phyloP scores from a whole-genome alignment of 2,113 vertebrate genomes.

The Dipodomys spectabilis region DNA sequence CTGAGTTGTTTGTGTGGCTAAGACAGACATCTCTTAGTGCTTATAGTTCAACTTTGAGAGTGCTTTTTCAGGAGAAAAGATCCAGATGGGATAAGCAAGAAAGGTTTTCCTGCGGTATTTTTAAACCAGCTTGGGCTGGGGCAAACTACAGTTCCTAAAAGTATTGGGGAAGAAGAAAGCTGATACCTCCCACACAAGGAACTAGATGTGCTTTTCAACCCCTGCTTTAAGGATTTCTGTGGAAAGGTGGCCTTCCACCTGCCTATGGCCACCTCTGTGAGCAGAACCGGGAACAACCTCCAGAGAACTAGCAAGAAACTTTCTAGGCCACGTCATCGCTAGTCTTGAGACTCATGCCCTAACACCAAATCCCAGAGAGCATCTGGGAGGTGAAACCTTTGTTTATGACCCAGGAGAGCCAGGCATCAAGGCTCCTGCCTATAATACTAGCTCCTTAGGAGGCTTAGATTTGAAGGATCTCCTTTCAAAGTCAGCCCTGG shows the following conservation, averaged over 20 bases:
- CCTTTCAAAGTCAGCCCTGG: no score
- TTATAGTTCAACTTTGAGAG: constrained; percentile 64
- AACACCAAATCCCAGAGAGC: background rate
- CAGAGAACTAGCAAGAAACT: background rate
- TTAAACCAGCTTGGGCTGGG: constrained; percentile 41
- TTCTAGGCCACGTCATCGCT: background rate
- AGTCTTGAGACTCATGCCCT: background rate
- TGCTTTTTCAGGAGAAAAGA: constrained; percentile 55
- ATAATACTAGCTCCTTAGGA: no score
- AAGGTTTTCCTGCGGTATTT: background rate
- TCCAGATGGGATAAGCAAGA: constrained; percentile 47
- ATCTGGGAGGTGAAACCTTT: background rate
- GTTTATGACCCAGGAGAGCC: background rate
- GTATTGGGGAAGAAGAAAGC: background rate
- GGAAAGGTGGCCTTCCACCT: background rate
- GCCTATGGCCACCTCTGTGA: background rate
- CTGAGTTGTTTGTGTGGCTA: constrained; percentile 42
- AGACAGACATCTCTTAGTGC: constrained; percentile 62
- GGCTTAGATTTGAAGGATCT: no score
- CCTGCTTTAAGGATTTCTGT: background rate
- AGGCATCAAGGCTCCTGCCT: no score
- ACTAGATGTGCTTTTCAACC: background rate
- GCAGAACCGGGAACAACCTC: background rate
- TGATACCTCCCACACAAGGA: background rate
- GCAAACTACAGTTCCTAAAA: background rate